Conservation (phyloP, 1,140 invertebrate species). For the Euwallacea similis region DNA sequence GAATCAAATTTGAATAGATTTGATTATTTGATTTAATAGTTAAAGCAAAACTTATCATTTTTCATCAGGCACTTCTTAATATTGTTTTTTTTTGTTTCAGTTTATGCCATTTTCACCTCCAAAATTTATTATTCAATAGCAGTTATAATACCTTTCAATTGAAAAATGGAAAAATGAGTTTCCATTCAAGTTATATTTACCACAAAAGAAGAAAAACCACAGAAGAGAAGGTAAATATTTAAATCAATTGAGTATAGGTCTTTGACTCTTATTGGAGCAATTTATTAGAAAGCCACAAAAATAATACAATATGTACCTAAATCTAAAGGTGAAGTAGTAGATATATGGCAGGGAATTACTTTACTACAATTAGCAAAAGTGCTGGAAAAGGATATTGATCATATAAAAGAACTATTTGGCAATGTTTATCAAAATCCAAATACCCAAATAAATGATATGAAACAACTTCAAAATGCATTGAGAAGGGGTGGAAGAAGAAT, state of each 20-base stretch:
- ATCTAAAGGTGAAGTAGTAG: constrained; percentile 57
- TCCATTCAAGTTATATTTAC: not conserved
- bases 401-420: constrained; percentile 49
- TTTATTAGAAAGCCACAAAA: constrained; percentile 56
- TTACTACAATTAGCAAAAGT: constrained; percentile 69
- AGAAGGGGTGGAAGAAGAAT: constrained; percentile 48
- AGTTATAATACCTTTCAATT: no score
- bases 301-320: constrained; percentile 58
- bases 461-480: constrained; percentile 45
- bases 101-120: no score
- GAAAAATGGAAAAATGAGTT: not conserved
- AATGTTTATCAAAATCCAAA: constrained; percentile 44
- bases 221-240: constrained; percentile 8
- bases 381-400: constrained; percentile 57
- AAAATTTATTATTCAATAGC: no score
- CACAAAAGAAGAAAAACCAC: constrained; percentile 10
- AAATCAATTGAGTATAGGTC: not conserved
- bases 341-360: constrained; percentile 79
- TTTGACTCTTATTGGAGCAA: constrained; percentile 1
- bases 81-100: no score
- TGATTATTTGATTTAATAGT: no score
- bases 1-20: no score
- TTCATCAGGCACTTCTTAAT: no score
- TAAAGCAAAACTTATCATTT: no score
- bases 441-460: constrained; percentile 46